phyloP scores from a whole-genome alignment of 2,797 vertebrate species.

The Pangasius macronema region DNA sequence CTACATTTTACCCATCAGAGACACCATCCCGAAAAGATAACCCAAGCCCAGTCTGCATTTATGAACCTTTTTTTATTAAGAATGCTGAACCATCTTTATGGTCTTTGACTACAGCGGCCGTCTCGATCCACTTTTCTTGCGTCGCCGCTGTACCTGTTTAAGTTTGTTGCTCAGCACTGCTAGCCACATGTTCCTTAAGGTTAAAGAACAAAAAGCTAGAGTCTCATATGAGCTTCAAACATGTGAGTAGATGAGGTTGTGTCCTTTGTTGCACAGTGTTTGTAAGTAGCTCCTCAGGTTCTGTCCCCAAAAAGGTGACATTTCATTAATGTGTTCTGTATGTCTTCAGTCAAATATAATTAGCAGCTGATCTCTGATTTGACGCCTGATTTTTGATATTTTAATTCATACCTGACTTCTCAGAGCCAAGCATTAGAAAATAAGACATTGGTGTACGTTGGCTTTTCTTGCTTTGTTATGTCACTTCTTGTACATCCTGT shows the following conservation, averaged over 20 bases:
- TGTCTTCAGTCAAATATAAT: slow-evolving; percentile 12
- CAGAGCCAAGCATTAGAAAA: slow-evolving; percentile 4
- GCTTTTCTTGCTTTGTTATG: slow-evolving; percentile 23
- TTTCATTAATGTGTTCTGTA: background rate
- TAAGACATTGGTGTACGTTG: slow-evolving; percentile 18
- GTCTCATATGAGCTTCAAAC: background rate
- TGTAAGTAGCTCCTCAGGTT: slow-evolving; percentile 16
- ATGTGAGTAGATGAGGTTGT: slow-evolving; percentile 5
- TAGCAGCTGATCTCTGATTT: slow-evolving; percentile 20
- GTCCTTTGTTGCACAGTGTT: background rate
- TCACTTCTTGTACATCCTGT: slow-evolving; percentile 67
- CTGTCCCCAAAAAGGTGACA: background rate
- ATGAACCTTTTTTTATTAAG: slow-evolving; percentile 17
- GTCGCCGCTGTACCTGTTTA: background rate
- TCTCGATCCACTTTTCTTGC: slow-evolving; percentile 5
- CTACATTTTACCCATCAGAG: slow-evolving; percentile 82
- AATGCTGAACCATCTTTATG: slow-evolving; percentile 21
- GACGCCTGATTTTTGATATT: slow-evolving; percentile 6
- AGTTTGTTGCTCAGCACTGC: background rate
- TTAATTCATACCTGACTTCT: slow-evolving; percentile 8
- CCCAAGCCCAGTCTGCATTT: background rate
- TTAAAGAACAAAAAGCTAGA: background rate
- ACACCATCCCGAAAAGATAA: slow-evolving; percentile 64
- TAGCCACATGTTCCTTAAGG: background rate
- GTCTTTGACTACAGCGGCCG: background rate